Evolutionary conservation across 2,113 vertebrate genomes (phyloP), one percentile per base, ranked within the genome.

Genomic region (Tetrax tetrax): DNA sequence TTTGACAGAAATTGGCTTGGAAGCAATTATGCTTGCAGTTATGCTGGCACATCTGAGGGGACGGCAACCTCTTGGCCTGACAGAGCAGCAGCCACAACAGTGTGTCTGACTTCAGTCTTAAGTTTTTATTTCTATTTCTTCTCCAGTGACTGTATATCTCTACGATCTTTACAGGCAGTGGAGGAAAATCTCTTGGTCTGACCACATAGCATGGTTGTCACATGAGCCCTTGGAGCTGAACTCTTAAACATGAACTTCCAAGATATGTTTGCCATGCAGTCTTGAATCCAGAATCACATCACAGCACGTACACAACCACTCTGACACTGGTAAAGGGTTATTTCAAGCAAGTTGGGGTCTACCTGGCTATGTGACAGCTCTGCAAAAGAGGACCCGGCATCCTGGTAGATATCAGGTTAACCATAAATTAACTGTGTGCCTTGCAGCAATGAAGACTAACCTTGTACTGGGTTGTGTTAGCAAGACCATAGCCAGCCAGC

Each of bases 1-100:
- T 95, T 80, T 81, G 95, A 91, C 71, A 96, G 83, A 50, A 8
- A 41, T 74, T 60, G 60, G 80, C 51, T 43, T 54, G 84, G 92
- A 83, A 87, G 72, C 92, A 94, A 91, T 89, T 65, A 86, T 3
- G 1, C 64, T 87, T 78, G n/a, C 60, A 89, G 51, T 50, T 91
- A 27, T 20, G 28, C 60, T 93, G 87, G 80, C 71, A 81, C 3
- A 0, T 77, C 66, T n/a, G 63, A 24, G 18, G n/a, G 74, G 51
- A 74, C 23, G 2, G 64, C 83, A 93, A 45, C 90, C 59, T 25
- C 71, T n/a, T 51, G 83, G 63, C 83, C 79, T 90, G 79, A 50
- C 71, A 61, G 66, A 88, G 68, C 75, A 90, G 78, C 92, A 87
- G 59, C 48, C 33, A 51, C 15, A 51, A 35, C 41, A 27, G 28